phyloP scores from a whole-genome alignment of 2,113 vertebrate species.

The Chauna torquata region DNA sequence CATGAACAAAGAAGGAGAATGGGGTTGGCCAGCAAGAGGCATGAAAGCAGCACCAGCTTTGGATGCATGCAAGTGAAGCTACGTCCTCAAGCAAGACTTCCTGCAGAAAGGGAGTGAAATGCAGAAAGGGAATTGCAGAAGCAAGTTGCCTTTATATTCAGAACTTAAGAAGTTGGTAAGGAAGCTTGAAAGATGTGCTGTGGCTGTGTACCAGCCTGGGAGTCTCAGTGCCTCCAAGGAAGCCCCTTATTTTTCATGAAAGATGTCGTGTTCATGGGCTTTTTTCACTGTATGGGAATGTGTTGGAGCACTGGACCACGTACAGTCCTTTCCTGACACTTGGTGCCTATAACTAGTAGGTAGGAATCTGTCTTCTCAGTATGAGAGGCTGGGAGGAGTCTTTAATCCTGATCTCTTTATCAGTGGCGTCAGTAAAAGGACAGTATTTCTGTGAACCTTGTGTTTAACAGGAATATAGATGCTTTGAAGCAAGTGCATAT shows the following conservation, averaged over 20 bases:
- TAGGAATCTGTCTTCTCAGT: background rate
- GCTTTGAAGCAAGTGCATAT: slow-evolving; percentile 12
- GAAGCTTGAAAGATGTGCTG: background rate
- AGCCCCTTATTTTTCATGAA: background rate
- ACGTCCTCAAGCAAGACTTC: background rate
- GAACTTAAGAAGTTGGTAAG: background rate
- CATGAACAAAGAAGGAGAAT: background rate
- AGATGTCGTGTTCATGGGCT: background rate
- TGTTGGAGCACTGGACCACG: background rate
- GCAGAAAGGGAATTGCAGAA: background rate
- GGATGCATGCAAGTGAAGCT: background rate
- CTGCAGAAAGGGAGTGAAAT: background rate
- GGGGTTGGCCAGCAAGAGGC: background rate
- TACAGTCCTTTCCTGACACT: background rate
- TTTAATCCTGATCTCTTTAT: background rate
- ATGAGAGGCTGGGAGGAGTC: background rate
- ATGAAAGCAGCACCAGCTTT: background rate
- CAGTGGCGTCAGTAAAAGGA: background rate
- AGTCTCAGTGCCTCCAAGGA: background rate
- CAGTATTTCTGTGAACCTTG: background rate
- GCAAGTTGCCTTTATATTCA: background rate
- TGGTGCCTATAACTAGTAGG: background rate
- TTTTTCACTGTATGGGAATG: background rate
- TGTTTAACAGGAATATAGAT: background rate
- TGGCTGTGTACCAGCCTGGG: background rate